Evolutionary conservation across 23 tunicate species (phyloP), one percentile per base, ranked within the genome.

Genomic region (Styela plicata): DNA sequence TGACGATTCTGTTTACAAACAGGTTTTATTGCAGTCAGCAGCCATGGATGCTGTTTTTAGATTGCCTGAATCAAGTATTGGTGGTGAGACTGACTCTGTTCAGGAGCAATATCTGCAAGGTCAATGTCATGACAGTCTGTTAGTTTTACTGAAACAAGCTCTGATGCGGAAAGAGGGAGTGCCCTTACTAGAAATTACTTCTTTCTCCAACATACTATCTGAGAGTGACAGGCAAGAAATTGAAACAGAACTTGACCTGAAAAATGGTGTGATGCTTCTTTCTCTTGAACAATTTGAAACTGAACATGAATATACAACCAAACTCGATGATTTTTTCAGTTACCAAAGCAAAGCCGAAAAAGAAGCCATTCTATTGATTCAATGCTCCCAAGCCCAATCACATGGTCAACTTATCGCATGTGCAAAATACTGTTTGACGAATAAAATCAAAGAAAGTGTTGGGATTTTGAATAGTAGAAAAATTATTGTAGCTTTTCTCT

Each of bases 251-350:
- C 36, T 90, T 30, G 77, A 70, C 10, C 35, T 83, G 30, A 34
- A 74, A 1, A 70, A 82, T 37, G 24, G 66, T 2, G 74, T 90
- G 32, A 90, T 82, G 86, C 74, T 90, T 20, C 30, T 90, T 25
- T 87, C 88, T 22, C 70, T 90, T 21, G 91, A 90, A 78, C 96
- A 90, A 66, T 86, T 90, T 78, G 80, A 83, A 79, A 86, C 90
- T 5, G 87, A 85, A 28, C 80, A 78, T 28, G 87, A 90, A 25
- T 89, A 76, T 73, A 32, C 83, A 18, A 63, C 24, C 30, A 71
- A 73, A 36, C 29, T 89, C 63, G 88, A 89, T 44, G 35, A 44
- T 32, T 89, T 89, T 79, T 81, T 87, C 64, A n/a, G 61, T 69
- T 64, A 52, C 26, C 53, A 29, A 64, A 69, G 13, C 13, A 36